These are phyloP conservation scores for Schrankia costaestrigalis DNA, from an alignment of 2,888 invertebrate species.

Conservation along the genomic window DNA sequence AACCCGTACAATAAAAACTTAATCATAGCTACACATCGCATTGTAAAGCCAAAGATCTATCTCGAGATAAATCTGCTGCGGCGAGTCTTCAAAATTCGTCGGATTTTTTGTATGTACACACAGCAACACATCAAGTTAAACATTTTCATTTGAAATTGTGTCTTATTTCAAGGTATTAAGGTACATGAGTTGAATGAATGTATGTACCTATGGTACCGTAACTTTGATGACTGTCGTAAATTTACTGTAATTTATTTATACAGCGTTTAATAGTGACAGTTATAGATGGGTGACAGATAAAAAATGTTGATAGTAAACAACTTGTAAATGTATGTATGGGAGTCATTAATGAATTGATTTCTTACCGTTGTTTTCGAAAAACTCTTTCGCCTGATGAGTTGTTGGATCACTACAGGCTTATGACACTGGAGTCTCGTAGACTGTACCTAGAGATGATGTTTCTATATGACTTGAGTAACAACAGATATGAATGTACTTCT, in stretches of 20 bases:
- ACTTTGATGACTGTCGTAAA: constrained; percentile 19
- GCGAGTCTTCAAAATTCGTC: constrained; percentile 18
- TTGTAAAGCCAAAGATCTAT: constrained; percentile 28
- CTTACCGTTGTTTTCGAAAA: no score
- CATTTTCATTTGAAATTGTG: no score
- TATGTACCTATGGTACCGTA: constrained; percentile 28
- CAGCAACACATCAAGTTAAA: no score
- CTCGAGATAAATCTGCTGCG: constrained; percentile 14
- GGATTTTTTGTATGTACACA: constrained; percentile 24
- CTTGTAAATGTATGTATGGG: no score
- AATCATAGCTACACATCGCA: constrained; percentile 27
- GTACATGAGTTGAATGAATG: constrained; percentile 15
- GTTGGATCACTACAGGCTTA: no score
- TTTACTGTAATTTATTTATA: constrained; percentile 3
- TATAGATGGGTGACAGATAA: constrained; percentile 5
- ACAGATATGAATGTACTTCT: no score
- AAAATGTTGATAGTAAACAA: constrained; percentile 4
- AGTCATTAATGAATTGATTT: no score
- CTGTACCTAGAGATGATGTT: no score
- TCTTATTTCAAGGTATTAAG: no score
- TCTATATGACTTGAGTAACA: no score
- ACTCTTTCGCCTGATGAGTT: no score
- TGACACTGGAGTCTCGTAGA: no score
- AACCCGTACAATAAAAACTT: not conserved
- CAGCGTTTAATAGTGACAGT: constrained; percentile 1